These are phyloP conservation scores for Sweltsa coloradensis DNA, from an alignment of 1,140 invertebrate species.

Conservation along the genomic window DNA sequence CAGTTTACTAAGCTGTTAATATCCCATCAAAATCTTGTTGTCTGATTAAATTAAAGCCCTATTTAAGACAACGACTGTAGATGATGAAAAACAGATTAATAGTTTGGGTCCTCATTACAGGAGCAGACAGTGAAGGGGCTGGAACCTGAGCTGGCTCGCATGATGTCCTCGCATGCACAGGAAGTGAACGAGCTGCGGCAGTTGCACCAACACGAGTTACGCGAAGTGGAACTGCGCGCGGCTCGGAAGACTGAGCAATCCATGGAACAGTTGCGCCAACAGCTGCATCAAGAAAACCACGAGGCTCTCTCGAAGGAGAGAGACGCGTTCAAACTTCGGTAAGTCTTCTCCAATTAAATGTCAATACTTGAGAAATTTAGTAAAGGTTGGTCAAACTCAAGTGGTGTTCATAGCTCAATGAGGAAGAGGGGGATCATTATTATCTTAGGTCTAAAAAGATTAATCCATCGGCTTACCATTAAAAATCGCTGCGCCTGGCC, in stretches of 20 bases:
- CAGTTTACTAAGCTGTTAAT: too few relatives aligned
- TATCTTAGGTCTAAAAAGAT: too few relatives aligned
- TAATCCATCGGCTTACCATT: too few relatives aligned
- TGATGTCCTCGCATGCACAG: conserved; percentile 46
- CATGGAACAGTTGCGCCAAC: conserved; percentile 32
- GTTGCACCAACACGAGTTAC: conserved; percentile 43
- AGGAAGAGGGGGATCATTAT: too few relatives aligned
- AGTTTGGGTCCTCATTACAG: conserved; percentile 27
- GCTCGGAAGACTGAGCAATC: conserved; percentile 39
- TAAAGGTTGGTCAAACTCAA: too few relatives aligned
- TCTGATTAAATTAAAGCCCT: too few relatives aligned
- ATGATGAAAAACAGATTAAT: too few relatives aligned
- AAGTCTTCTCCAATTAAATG: conserved; percentile 4
- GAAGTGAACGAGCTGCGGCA: conserved; percentile 42
- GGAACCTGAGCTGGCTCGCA: conserved; percentile 54
- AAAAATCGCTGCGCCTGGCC: too few relatives aligned
- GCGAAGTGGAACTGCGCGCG: conserved; percentile 39
- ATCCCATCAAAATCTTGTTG: too few relatives aligned
- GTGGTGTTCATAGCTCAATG: too few relatives aligned
- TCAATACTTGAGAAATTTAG: too few relatives aligned
- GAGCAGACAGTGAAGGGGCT: conserved; percentile 59
- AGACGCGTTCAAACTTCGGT: conserved; percentile 33
- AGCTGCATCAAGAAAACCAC: conserved; percentile 33
- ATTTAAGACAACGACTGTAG: too few relatives aligned
- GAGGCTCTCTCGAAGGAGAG: conserved; percentile 33